Conservation (phyloP, 2,888 invertebrate genomes). For the Tenthredo amoena region DNA sequence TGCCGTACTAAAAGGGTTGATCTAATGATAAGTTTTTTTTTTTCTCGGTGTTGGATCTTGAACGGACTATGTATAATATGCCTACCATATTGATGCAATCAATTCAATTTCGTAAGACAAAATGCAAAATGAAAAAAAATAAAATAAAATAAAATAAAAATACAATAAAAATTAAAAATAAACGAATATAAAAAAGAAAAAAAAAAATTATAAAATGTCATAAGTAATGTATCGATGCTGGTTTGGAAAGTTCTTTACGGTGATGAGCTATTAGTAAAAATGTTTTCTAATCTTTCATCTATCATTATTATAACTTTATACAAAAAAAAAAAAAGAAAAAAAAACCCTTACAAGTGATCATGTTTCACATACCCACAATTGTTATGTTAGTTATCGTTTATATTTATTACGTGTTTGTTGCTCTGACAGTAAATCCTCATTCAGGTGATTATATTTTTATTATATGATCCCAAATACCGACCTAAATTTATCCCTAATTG, state of each 20-base stretch:
- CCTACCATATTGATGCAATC: constrained; percentile 42
- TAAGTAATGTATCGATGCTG: constrained; percentile 44
- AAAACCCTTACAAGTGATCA: background rate
- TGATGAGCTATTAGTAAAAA: constrained; percentile 37
- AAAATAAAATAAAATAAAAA: background rate
- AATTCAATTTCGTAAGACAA: constrained; percentile 30
- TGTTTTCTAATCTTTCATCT: constrained; percentile 43
- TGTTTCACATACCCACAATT: constrained; percentile 56
- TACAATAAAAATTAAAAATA: background rate
- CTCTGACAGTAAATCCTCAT: constrained; percentile 52
- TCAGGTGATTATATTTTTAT: constrained; percentile 38
- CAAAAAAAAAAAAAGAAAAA: background rate
- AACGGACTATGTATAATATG: constrained; percentile 49
- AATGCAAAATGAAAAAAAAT: background rate
- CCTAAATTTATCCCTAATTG: background rate
- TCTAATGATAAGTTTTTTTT: constrained; percentile 45
- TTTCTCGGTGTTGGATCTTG: constrained; percentile 5
- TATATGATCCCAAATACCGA: constrained; percentile 24
- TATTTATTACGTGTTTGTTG: constrained; percentile 66
- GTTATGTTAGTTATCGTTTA: constrained; percentile 61
- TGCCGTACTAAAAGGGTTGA: constrained; percentile 63
- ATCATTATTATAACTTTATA: constrained; percentile 30
- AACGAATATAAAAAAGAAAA: background rate
- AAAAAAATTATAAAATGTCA: background rate
- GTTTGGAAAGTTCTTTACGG: constrained; percentile 40